These are phyloP conservation scores for Lota lota DNA, from an alignment of 2,113 vertebrate species.

Conservation along the genomic window DNA sequence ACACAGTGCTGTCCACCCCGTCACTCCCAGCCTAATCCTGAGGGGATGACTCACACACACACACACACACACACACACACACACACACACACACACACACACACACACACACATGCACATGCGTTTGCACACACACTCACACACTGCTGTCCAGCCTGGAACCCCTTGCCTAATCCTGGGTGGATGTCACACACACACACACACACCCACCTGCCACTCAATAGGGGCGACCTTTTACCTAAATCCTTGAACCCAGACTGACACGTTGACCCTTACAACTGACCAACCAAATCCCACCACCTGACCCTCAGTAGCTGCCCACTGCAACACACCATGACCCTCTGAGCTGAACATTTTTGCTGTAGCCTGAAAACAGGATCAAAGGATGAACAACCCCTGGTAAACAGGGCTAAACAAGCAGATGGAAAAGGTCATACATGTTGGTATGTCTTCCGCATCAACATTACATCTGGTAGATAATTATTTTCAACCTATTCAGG, in stretches of 20 bases:
- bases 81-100: slow-evolving; percentile 5
- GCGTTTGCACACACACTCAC: slow-evolving; percentile 5
- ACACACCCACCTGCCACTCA: slow-evolving; percentile 25
- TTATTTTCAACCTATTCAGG: too few relatives aligned
- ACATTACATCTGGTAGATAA: too few relatives aligned
- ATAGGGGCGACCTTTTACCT: slow-evolving; percentile 34
- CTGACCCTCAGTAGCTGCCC: not conserved
- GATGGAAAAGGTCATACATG: too few relatives aligned
- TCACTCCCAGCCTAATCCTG: slow-evolving; percentile 18
- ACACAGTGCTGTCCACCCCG: slow-evolving; percentile 1
- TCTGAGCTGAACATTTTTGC: slow-evolving; percentile 5
- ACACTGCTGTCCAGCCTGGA: slow-evolving; percentile 1
- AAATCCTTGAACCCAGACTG: slow-evolving; percentile 39
- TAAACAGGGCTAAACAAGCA: too few relatives aligned
- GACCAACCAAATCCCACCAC: slow-evolving; percentile 22
- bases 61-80: slow-evolving; percentile 10
- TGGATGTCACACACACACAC: slow-evolving; percentile 2
- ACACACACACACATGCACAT: slow-evolving; percentile 1
- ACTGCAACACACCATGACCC: slow-evolving; percentile 8
- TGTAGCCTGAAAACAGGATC: too few relatives aligned
- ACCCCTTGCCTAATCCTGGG: not conserved
- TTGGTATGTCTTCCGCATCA: too few relatives aligned
- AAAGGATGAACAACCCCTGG: too few relatives aligned
- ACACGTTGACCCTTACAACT: slow-evolving; percentile 33
- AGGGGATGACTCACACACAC: not conserved